A percentile compares a stretch with the other conserved stretches of the same genome.
Evolutionary conservation across 1,140 invertebrate species (phyloP).

Genomic region (Augochlora pura): DNA sequence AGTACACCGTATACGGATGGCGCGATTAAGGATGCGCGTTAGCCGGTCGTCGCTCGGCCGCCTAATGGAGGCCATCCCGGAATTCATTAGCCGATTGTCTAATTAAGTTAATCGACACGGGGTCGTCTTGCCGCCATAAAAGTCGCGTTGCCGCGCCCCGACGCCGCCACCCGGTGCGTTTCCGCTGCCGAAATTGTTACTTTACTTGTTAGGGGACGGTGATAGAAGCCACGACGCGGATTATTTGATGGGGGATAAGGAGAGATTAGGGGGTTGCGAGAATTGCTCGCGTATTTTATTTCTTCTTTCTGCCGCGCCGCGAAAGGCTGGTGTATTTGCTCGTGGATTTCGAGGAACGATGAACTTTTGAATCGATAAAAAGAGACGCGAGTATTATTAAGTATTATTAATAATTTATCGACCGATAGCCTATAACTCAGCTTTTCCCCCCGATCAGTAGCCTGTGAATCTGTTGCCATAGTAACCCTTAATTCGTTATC

Average conservation of each 20-base stretch:
- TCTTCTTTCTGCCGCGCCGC: too few relatives aligned
- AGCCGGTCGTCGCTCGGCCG: slow-evolving; percentile 50
- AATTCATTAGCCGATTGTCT: slow-evolving; percentile 77
- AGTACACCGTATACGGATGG: slow-evolving; percentile 50
- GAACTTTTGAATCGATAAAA: background rate
- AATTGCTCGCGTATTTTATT: background rate
- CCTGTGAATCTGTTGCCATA: too few relatives aligned
- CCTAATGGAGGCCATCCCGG: slow-evolving; percentile 66
- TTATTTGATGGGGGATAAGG: slow-evolving; percentile 13
- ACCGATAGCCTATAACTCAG: too few relatives aligned
- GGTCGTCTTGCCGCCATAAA: slow-evolving; percentile 70
- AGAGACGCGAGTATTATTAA: background rate
- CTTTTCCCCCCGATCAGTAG: too few relatives aligned
- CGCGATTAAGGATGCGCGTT: slow-evolving; percentile 53
- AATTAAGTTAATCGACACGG: slow-evolving; percentile 77
- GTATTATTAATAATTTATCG: background rate
- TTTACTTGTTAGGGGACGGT: slow-evolving; percentile 9
- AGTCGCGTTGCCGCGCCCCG: slow-evolving; percentile 35
- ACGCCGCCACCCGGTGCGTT: slow-evolving; percentile 20
- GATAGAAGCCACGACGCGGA: background rate
- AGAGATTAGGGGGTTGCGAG: background rate
- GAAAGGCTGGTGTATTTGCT: background rate
- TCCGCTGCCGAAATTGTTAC: slow-evolving; percentile 28
- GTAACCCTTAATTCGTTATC: too few relatives aligned
- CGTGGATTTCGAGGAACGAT: background rate